phyloP scores from a whole-genome alignment of 1,140 invertebrate species.

The Paralvinella palmiformis region DNA sequence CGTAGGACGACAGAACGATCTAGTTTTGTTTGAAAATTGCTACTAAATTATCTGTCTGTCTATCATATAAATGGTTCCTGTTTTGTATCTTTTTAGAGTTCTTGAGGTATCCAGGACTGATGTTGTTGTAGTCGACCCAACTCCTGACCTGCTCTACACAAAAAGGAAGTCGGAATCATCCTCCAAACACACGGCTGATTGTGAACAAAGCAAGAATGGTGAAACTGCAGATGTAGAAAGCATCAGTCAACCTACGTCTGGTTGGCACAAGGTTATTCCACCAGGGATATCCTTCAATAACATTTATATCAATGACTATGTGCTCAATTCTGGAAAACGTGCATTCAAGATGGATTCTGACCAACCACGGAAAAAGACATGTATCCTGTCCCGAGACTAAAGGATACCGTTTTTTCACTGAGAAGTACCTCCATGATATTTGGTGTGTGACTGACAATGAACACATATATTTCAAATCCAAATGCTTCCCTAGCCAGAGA shows the following conservation, averaged over 20 bases:
- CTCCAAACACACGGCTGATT: not conserved
- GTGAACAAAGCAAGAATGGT: conserved; percentile 5
- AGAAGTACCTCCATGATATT: not conserved
- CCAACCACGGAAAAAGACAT: not conserved
- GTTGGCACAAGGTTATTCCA: not conserved
- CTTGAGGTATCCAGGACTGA: not conserved
- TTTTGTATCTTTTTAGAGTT: conserved; percentile 4
- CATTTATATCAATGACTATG: conserved; percentile 3
- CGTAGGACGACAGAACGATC: no score
- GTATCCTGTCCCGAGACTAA: conserved; percentile 5
- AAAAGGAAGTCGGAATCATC: conserved; percentile 8
- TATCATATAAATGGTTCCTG: conserved; percentile 6
- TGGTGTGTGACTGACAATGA: not conserved
- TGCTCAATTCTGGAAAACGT: conserved; percentile 4
- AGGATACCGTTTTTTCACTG: conserved; percentile 5
- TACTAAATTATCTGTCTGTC: no score
- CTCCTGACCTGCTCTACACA: conserved; percentile 4
- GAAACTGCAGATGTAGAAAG: not conserved
- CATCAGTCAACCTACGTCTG: not conserved
- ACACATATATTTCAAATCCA: conserved; percentile 3
- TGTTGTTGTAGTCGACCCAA: not conserved
- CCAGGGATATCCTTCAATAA: not conserved
- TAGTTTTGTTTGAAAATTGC: no score
- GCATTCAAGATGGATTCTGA: not conserved
- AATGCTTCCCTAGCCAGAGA: not conserved